Evolutionary conservation across 2,113 vertebrate species (phyloP).

Genomic region (Poeciliopsis occidentalis): DNA sequence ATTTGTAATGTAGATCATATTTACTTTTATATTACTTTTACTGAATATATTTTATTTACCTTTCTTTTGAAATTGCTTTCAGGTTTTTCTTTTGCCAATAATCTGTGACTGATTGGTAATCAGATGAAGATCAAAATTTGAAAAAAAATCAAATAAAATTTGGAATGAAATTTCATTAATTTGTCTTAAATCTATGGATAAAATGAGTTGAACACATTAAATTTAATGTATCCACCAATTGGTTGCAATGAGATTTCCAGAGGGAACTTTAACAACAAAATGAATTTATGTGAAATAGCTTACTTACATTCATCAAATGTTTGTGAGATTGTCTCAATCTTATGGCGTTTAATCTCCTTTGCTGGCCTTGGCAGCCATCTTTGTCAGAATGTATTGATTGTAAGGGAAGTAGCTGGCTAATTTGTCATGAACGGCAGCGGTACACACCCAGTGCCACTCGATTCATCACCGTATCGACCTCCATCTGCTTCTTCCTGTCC

Average conservation of each 20-base stretch:
- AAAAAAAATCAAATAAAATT: not conserved
- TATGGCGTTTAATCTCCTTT: not conserved
- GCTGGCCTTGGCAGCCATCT: slow-evolving; percentile 19
- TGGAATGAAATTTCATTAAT: not conserved
- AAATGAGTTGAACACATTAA: not conserved
- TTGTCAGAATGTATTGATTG: slow-evolving; percentile 61
- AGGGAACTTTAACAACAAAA: too few species aligned
- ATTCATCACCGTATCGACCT: slow-evolving; percentile 68
- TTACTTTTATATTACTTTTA: too few species aligned
- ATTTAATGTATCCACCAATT: too few species aligned
- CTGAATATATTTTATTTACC: too few species aligned
- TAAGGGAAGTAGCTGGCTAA: slow-evolving; percentile 54
- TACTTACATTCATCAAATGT: too few species aligned
- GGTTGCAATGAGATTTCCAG: not conserved
- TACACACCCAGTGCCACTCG: slow-evolving; percentile 47
- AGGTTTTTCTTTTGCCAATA: too few species aligned
- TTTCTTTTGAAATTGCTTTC: too few species aligned
- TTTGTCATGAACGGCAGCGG: slow-evolving; percentile 60
- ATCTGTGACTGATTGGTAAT: too few species aligned
- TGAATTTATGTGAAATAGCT: too few species aligned
- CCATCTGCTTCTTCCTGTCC: slow-evolving; percentile 45
- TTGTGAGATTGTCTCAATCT: not conserved
- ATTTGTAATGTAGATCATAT: too few species aligned
- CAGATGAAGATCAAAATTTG: not conserved
- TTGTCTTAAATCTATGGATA: not conserved